phyloP scores from a whole-genome alignment of 2,888 invertebrate species.

The Sarcophaga carnaria region DNA sequence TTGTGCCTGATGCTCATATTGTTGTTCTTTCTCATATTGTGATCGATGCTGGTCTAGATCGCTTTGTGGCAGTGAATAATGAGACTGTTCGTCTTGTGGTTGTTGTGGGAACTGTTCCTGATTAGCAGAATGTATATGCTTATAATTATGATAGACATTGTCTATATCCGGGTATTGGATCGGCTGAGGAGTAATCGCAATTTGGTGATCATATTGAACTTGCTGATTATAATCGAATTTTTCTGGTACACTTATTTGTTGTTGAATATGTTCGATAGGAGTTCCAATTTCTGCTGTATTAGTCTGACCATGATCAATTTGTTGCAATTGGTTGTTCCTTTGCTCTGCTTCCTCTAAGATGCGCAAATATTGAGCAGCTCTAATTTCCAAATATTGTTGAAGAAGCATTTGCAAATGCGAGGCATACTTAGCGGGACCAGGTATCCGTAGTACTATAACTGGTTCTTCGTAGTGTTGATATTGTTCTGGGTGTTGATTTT shows the following conservation, averaged over 20 bases:
- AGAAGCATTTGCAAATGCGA: conserved; percentile 80
- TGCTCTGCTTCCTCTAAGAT: conserved; percentile 79
- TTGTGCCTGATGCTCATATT: conserved; percentile 52
- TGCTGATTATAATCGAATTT: conserved; percentile 72
- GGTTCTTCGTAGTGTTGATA: conserved; percentile 77
- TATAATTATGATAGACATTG: conserved; percentile 79
- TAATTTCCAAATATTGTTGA: conserved; percentile 81
- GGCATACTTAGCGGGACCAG: conserved; percentile 81
- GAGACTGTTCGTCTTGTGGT: conserved; percentile 56
- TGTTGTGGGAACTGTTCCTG: conserved; percentile 69
- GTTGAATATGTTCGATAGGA: conserved; percentile 56
- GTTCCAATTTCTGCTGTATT: conserved; percentile 5
- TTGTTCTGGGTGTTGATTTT: conserved; percentile 44
- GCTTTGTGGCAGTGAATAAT: conserved; percentile 33
- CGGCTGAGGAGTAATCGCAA: conserved; percentile 72
- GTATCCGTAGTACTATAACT: conserved; percentile 80
- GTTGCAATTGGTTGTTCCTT: conserved; percentile 73
- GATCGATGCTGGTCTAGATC: conserved; percentile 46
- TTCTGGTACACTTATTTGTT: conserved; percentile 49
- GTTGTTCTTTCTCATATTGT: conserved; percentile 54
- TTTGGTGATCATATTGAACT: conserved; percentile 73
- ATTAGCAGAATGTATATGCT: conserved; percentile 74
- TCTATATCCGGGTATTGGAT: conserved; percentile 76
- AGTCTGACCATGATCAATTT: conserved; percentile 52
- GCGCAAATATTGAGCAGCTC: conserved; percentile 80